These are phyloP conservation scores for Spilogale gracilis DNA, from an alignment of 2,113 vertebrate species.

Conservation along the genomic window DNA sequence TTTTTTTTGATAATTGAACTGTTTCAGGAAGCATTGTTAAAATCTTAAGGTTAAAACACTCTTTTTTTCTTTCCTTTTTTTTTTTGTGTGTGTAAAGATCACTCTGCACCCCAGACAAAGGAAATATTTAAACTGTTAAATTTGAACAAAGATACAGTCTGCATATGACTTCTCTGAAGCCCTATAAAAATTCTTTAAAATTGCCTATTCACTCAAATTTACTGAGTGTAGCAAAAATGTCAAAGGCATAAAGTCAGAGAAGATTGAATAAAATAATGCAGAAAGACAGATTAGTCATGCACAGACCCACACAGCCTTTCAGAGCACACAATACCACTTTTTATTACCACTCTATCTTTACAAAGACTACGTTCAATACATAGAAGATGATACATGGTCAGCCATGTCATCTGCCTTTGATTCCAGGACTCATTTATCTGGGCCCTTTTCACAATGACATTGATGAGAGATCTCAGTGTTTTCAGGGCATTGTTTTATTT, in stretches of 20 bases:
- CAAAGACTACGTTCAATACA: conserved; percentile 99
- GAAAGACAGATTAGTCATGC: conserved; percentile 99
- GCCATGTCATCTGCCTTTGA: conserved; percentile 99
- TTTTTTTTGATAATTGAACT: conserved; percentile 54
- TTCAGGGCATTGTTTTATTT: conserved; percentile 92
- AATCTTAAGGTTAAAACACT: conserved; percentile 85
- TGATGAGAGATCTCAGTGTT: conserved; percentile 97
- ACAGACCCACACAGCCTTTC: conserved; percentile 99
- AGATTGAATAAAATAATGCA: conserved; percentile 99
- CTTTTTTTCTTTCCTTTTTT: conserved; percentile 76
- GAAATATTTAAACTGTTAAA: conserved; percentile 99
- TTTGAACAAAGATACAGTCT: conserved; percentile 99
- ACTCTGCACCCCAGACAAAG: conserved; percentile 95
- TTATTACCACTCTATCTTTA: conserved; percentile 99
- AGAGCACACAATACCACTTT: conserved; percentile 98
- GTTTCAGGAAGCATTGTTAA: conserved; percentile 75
- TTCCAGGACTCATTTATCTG: conserved; percentile 99
- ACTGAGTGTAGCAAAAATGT: conserved; percentile 99
- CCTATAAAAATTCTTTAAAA: conserved; percentile 99
- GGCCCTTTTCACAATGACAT: conserved; percentile 98
- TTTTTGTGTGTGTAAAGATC: conserved; percentile 91
- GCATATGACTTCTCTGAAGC: conserved; percentile 95
- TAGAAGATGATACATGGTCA: conserved; percentile 99
- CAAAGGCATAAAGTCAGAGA: conserved; percentile 99
- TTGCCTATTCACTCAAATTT: conserved; percentile 99